Evolutionary conservation across 2,797 vertebrate species (phyloP).

Genomic region (Agapornis canus): DNA sequence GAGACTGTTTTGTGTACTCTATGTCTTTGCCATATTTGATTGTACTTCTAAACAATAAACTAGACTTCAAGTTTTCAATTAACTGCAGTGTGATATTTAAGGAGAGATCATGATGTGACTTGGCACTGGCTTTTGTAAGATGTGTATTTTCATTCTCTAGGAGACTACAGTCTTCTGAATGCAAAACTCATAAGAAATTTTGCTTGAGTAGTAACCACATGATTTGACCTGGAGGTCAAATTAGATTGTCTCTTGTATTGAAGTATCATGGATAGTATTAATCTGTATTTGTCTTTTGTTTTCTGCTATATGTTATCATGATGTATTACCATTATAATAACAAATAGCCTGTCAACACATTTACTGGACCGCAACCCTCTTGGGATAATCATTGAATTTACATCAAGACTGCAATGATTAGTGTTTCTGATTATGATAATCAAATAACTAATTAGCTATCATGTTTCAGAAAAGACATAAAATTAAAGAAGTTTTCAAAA

Average conservation of each 20-base stretch:
- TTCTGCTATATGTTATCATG: constrained; percentile 51
- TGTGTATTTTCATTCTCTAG: not conserved
- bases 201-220: not conserved
- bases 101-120: not conserved
- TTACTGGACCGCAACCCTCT: constrained; percentile 72
- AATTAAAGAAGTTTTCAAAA: constrained; percentile 51
- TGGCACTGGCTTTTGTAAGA: not conserved
- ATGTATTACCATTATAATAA: constrained; percentile 67
- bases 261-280: constrained; percentile 23
- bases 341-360: constrained; percentile 75
- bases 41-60: not conserved
- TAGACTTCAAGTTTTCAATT: not conserved
- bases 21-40: not conserved
- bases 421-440: constrained; percentile 81
- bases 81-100: not conserved
- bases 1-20: not conserved
- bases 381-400: constrained; percentile 78
- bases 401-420: constrained; percentile 78
- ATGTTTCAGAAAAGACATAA: constrained; percentile 69
- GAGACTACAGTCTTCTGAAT: not conserved
- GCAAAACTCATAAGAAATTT: not conserved
- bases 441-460: constrained; percentile 79
- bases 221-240: not conserved
- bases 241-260: not conserved
- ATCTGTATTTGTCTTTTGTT: constrained; percentile 46